These are phyloP conservation scores for Periparus ater DNA, from an alignment of 2,797 vertebrate species.

Conservation along the genomic window DNA sequence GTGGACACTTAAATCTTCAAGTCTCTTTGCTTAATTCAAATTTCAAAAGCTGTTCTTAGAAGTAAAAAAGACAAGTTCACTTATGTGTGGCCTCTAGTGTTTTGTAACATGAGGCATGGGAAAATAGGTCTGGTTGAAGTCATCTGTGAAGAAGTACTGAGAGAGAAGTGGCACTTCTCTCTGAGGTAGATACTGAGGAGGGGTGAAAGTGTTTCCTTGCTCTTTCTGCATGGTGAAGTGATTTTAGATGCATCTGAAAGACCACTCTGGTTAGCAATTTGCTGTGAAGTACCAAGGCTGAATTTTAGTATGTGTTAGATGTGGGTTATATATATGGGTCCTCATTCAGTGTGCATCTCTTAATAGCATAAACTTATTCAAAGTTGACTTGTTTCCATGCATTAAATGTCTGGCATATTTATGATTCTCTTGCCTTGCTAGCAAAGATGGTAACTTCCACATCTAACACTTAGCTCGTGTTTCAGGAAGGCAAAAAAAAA, in stretches of 20 bases:
- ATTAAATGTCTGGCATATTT: constrained; percentile 64
- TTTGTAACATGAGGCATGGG: background rate
- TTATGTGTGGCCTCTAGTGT: background rate
- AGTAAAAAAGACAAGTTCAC: background rate
- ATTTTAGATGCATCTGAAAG: constrained; percentile 8
- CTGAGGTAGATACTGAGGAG: background rate
- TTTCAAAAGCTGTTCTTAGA: background rate
- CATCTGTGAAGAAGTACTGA: background rate
- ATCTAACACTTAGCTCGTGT: background rate
- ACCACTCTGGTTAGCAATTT: background rate
- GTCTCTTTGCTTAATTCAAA: background rate
- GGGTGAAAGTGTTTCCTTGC: background rate
- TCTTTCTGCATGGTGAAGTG: background rate
- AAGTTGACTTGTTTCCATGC: constrained; percentile 61
- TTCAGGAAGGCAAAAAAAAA: background rate
- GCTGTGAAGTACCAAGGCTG: constrained; percentile 10
- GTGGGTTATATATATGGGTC: constrained; percentile 70
- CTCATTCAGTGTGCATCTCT: constrained; percentile 56
- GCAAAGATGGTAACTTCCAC: constrained; percentile 6
- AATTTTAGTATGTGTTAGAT: constrained; percentile 42
- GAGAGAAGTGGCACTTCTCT: background rate
- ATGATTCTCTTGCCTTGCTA: constrained; percentile 55
- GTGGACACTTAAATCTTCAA: background rate
- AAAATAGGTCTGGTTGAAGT: background rate
- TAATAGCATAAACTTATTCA: constrained; percentile 67